Percentiles rank a stretch among this genome's conserved stretches.
phyloP scores from a whole-genome alignment of 2,113 vertebrate species.

The Paratilapia polleni region DNA sequence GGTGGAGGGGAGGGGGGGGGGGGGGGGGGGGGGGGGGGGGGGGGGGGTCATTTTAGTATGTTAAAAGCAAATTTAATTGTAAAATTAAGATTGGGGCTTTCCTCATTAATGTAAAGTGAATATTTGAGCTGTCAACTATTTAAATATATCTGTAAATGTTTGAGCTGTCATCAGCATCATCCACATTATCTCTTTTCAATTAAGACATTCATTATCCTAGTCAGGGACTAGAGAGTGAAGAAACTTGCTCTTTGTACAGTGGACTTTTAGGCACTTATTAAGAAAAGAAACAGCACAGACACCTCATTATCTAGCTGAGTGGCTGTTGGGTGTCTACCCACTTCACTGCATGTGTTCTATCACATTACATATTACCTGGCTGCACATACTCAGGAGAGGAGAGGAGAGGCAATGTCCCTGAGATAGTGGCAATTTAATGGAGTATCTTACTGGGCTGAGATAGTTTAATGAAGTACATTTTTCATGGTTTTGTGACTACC shows the following conservation, averaged over 20 bases:
- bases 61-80: not conserved
- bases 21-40: no score
- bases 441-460: not conserved
- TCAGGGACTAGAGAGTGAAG: not conserved
- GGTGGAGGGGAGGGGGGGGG: no score
- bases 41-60: not conserved
- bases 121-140: not conserved
- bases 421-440: slow-evolving; percentile 28
- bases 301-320: slow-evolving; percentile 44
- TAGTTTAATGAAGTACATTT: slow-evolving; percentile 19
- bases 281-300: slow-evolving; percentile 27
- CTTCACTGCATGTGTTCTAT: slow-evolving; percentile 12
- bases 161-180: slow-evolving; percentile 5
- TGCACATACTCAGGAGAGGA: slow-evolving; percentile 25
- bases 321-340: slow-evolving; percentile 32
- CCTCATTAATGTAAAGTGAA: not conserved
- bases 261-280: slow-evolving; percentile 8
- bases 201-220: slow-evolving; percentile 24
- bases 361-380: slow-evolving; percentile 14
- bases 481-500: not conserved
- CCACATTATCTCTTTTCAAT: not conserved
- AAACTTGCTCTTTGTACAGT: slow-evolving; percentile 14
- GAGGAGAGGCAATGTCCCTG: slow-evolving; percentile 17
- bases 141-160: not conserved
- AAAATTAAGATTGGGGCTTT: not conserved